phyloP scores from a whole-genome alignment of 2,888 invertebrate genomes.

The Liopterus haemorrhoidalis region DNA sequence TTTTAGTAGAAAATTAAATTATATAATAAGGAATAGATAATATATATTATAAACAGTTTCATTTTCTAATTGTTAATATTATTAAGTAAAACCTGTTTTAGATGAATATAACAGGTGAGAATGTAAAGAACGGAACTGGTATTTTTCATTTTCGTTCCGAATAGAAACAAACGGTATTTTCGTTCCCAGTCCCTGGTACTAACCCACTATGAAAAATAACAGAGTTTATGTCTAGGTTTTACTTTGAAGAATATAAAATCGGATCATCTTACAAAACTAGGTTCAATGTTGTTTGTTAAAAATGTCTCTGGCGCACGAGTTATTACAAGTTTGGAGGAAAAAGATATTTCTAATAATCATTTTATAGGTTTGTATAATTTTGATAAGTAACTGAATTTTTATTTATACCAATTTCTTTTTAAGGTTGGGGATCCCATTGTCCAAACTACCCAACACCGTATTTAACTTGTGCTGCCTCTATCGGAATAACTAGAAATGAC shows the following conservation, averaged over 20 bases:
- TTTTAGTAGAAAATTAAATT: too few relatives aligned
- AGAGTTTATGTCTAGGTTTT: slow-evolving; percentile 42
- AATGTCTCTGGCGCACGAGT: slow-evolving; percentile 69
- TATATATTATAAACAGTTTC: too few relatives aligned
- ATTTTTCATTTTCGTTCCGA: too few relatives aligned
- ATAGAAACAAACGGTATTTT: too few relatives aligned
- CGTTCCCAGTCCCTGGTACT: too few relatives aligned
- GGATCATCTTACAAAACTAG: slow-evolving; percentile 55
- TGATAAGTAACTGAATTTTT: too few relatives aligned
- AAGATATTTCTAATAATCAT: slow-evolving; percentile 51
- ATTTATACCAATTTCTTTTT: slow-evolving; percentile 23
- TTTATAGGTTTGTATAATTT: slow-evolving; percentile 49
- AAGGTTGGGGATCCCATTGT: slow-evolving; percentile 68
- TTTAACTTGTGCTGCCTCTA: slow-evolving; percentile 66
- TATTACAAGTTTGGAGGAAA: slow-evolving; percentile 49
- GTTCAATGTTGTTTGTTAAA: slow-evolving; percentile 66
- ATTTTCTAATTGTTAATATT: too few relatives aligned
- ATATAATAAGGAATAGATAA: too few relatives aligned
- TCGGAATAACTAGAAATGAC: slow-evolving; percentile 61
- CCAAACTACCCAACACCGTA: slow-evolving; percentile 57
- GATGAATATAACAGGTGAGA: too few relatives aligned
- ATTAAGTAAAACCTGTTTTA: too few relatives aligned
- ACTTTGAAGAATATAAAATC: slow-evolving; percentile 44
- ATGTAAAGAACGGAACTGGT: too few relatives aligned
- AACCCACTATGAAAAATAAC: slow-evolving; percentile 1